Percentiles rank a stretch among this genome's conserved stretches.
phyloP scores from a whole-genome alignment of 1,140 invertebrate genomes.

The Cyclargus thomasi region DNA sequence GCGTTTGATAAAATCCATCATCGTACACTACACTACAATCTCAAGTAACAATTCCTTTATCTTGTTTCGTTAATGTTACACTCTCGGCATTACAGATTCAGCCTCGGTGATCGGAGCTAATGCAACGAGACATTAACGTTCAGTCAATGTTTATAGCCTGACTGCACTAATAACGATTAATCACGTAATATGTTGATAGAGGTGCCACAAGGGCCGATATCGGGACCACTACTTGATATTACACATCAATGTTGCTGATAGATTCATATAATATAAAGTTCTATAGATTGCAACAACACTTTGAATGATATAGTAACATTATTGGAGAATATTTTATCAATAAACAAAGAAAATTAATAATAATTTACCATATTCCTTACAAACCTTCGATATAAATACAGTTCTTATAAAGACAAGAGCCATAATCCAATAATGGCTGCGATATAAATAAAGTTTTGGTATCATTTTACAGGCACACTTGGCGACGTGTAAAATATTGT shows the following conservation, averaged over 20 bases:
- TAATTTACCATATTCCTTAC: neutral
- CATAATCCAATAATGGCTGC: slow-evolving; percentile 33
- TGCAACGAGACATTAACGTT: slow-evolving; percentile 48
- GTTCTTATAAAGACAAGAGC: slow-evolving; percentile 32
- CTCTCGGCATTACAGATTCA: slow-evolving; percentile 39
- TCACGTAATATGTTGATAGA: slow-evolving; percentile 43
- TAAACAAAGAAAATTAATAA: neutral
- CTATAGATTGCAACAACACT: neutral
- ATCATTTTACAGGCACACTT: slow-evolving; percentile 52
- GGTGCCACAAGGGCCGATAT: slow-evolving; percentile 40
- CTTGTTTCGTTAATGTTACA: slow-evolving; percentile 23
- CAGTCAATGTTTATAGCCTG: slow-evolving; percentile 38
- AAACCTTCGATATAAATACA: slow-evolving; percentile 7
- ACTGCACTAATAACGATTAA: slow-evolving; percentile 51
- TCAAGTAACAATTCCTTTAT: slow-evolving; percentile 20
- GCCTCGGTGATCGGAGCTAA: slow-evolving; percentile 39
- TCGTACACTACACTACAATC: slow-evolving; percentile 14
- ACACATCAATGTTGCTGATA: slow-evolving; percentile 12
- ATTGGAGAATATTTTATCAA: neutral
- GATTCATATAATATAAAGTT: neutral
- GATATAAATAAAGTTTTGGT: slow-evolving; percentile 50
- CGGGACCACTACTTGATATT: slow-evolving; percentile 30
- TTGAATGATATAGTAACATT: neutral
- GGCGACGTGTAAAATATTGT: slow-evolving; percentile 66
- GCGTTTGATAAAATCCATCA: slow-evolving; percentile 18